Evolutionary conservation across 2,113 vertebrate genomes (phyloP), one percentile per base, ranked within the genome.

Genomic region (Serranochromis macrocephalus): DNA sequence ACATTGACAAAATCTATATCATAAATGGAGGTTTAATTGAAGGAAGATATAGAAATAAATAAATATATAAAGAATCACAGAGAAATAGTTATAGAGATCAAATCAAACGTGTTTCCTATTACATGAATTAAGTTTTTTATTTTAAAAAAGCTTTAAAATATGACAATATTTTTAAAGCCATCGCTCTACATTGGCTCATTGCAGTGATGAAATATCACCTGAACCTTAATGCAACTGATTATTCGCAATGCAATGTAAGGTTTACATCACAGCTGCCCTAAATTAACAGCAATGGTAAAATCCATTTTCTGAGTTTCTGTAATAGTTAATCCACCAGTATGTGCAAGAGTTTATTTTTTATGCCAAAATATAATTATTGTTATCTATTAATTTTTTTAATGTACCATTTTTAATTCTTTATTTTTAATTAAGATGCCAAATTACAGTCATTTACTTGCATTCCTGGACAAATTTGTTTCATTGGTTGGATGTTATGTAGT

Each of bases 341-440:
- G 21, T 26, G 40, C 4, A 26, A 17, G 21, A 10, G 14, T 26
- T 73, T 24, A 45, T 42, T 61, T 29, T 71, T 45, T 16, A 73
- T 45, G 8, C 13, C 13, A 73, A 73, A 73, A 45, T 29, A 7
- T 11, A 29, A 75, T 17, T 73, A 17, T 66, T 13, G 19, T 38
- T 38, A 17, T 45, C 40, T 26, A 45, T 45, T 26, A 7, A 45
- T 29, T 75, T 73, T 73, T 75, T 10, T 1, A 29, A 29, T 29
- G 2, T 9, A 73, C 68, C 0, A 0, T 73, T 73, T 45, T 66
- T 63, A 19, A 7, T 63, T 63, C 29, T 63, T 68, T 21, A 13
- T 73, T 45, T 45, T 73, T 73, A 16, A 45, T 75, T 47, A 47
- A 26, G 40, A 45, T 45, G 68, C 38, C 2, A 45, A 73, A 17